These are phyloP conservation scores for Pampusana beccarii DNA, from an alignment of 2,113 vertebrate species.

Conservation along the genomic window DNA sequence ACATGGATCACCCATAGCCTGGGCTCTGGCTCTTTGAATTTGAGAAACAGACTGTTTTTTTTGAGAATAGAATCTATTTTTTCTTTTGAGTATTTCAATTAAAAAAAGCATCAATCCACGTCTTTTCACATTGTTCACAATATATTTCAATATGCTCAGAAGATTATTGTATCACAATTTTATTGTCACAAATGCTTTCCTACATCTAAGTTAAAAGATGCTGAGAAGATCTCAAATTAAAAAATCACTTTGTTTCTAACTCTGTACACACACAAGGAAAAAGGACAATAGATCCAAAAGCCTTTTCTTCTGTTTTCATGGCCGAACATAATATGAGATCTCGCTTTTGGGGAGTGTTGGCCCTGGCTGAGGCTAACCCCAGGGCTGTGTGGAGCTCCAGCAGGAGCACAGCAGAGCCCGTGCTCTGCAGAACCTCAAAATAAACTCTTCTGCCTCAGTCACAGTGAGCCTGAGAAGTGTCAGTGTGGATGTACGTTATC, in stretches of 20 bases:
- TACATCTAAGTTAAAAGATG: background rate
- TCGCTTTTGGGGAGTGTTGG: rapidly evolving
- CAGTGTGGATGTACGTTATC: rapidly evolving
- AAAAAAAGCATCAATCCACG: background rate
- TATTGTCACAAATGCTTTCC: background rate
- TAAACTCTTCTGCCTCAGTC: background rate
- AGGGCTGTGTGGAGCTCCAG: background rate
- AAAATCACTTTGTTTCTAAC: background rate
- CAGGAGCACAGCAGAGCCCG: background rate
- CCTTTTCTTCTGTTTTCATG: background rate
- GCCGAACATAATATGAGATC: background rate
- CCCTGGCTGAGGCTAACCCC: background rate
- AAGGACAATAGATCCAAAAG: background rate
- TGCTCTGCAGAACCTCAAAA: background rate
- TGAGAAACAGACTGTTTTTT: background rate
- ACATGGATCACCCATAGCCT: background rate
- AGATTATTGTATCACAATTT: background rate
- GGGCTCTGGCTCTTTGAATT: background rate
- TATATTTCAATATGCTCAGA: background rate
- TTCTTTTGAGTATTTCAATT: background rate
- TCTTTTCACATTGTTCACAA: background rate
- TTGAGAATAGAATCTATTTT: background rate
- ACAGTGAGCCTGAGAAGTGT: rapidly evolving
- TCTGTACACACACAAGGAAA: background rate
- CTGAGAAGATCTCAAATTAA: background rate